Base-by-base conservation (phyloP, 2,888 invertebrate genomes). In the Siphlonurus alternatus region DNA sequence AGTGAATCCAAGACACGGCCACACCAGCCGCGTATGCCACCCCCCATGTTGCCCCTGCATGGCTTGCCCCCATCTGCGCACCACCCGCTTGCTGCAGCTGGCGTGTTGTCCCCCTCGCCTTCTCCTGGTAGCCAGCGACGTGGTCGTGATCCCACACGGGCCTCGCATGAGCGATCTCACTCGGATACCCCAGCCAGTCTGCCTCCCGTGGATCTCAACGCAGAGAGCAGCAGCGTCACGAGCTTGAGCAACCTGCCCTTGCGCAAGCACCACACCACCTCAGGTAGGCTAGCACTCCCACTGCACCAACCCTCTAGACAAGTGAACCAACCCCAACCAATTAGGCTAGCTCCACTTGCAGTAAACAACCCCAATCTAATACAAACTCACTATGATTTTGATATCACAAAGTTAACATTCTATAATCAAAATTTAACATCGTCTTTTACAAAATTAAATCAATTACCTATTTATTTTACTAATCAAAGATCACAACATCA, bases 161-260 rank as follows among this genome's bases (percentile, higher is more conserved):
- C 87, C 61, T 87, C 89, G 75, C 93, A 93, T 74, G 93, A 93
- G 75, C 81, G 93, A 67, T 92, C 92, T 25, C 92, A 93, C 76
- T 92, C 92, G 24, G 93, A 93, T 75, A 91, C 91, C 61, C 90
- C 88, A 22, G 88, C 89, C 62, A 86, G 89, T 63, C 61, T 61
- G 18, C 62, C 24, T 25, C 86, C 89, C 15, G 93, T 95, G 63
- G 92, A 93, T 76, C 81, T 96, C 65, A 93, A 92, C 64, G 90
- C 92, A 38, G 95, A 96, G 78, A 94, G 94, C 77, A 94, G 94
- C 76, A 94, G 93, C 75, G 94, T 95, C 67, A 92, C 94, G 64
- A 93, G 93, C 66, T 83, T 94, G 71, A 90, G 91, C 73, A 93
- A 92, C 80, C 81, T 93, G 76, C 91, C 93, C 67, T 78, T 92